These are phyloP conservation scores for Cossypha caffra DNA, from an alignment of 2,797 vertebrate genomes.

Conservation along the genomic window DNA sequence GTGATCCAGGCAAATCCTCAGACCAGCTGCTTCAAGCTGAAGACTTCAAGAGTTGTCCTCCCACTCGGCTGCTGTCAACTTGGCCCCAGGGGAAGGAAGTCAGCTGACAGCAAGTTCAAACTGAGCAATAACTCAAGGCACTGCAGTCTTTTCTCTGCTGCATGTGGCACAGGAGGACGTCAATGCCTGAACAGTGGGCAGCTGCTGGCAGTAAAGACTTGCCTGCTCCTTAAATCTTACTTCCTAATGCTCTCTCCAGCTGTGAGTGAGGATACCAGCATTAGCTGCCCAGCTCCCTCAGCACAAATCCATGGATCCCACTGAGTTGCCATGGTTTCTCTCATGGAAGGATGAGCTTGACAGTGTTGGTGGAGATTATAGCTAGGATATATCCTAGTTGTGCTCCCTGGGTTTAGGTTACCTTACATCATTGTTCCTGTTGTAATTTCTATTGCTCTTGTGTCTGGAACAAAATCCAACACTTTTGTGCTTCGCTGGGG, in stretches of 20 bases:
- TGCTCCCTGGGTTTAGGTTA: background rate
- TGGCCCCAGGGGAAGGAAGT: background rate
- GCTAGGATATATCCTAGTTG: background rate
- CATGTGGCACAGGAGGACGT: background rate
- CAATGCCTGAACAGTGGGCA: background rate
- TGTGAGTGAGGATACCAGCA: background rate
- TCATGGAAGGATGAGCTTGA: background rate
- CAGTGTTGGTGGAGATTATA: background rate
- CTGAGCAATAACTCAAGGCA: background rate
- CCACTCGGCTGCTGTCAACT: rapidly evolving
- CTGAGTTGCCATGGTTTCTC: slow-evolving; percentile 35
- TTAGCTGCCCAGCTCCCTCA: background rate
- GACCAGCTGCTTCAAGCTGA: background rate
- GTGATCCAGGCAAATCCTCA: background rate
- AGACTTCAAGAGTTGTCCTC: background rate
- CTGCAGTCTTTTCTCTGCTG: background rate
- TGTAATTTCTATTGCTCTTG: background rate
- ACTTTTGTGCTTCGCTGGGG: background rate
- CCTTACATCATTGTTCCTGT: background rate
- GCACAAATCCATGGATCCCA: background rate
- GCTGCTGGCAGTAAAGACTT: background rate
- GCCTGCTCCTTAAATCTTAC: background rate
- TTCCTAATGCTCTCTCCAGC: slow-evolving; percentile 6
- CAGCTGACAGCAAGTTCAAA: background rate
- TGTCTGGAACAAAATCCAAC: background rate